Conservation (phyloP, 2,888 invertebrate genomes). For the Cyrtodaria siliqua region DNA sequence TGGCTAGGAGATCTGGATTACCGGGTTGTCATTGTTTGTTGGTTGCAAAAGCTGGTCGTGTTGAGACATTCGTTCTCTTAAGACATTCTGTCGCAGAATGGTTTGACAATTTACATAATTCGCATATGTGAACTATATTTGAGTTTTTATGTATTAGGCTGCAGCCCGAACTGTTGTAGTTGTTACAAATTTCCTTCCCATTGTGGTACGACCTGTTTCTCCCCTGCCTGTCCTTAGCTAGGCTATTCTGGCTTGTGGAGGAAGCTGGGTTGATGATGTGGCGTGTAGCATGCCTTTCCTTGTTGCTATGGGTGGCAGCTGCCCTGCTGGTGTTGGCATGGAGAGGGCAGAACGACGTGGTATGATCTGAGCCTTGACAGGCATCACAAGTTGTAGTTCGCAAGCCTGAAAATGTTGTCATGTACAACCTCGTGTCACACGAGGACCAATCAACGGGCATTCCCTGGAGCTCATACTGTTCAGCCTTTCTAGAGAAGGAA, state of each 20-base stretch:
- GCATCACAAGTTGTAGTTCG: too few relatives aligned
- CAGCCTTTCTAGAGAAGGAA: slow-evolving; percentile 10
- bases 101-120: not conserved
- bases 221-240: not conserved
- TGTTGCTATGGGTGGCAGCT: too few relatives aligned
- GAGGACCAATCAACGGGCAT: not conserved
- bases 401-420: too few relatives aligned
- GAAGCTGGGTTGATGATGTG: too few relatives aligned
- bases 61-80: not conserved
- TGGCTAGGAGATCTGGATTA: not conserved
- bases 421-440: too few relatives aligned
- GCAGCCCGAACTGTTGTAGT: not conserved
- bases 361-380: too few relatives aligned
- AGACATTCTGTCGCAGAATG: not conserved
- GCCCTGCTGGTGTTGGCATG: too few relatives aligned
- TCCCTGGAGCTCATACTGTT: not conserved
- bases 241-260: too few relatives aligned
- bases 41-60: not conserved
- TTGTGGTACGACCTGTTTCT: not conserved
- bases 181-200: not conserved
- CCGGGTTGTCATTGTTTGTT: not conserved
- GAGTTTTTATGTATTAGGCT: not conserved
- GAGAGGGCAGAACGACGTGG: too few relatives aligned
- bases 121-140: slow-evolving; percentile 2
- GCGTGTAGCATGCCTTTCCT: too few relatives aligned